Conservation (phyloP, 2,113 vertebrate genomes). For the Macrotis lagotis region DNA sequence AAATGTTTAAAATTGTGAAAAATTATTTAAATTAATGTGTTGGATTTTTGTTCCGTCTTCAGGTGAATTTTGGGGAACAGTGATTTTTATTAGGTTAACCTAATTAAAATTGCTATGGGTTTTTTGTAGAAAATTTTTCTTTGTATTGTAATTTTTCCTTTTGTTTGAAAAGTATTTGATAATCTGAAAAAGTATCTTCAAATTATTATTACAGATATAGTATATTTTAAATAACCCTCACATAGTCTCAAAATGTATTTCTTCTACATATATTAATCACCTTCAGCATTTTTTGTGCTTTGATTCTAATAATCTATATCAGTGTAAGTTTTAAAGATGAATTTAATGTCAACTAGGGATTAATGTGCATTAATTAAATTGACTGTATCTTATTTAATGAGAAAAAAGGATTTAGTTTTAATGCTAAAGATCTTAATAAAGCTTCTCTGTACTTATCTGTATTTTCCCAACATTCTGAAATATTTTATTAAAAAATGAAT, state of each 20-base stretch:
- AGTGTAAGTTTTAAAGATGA: slow-evolving; percentile 88
- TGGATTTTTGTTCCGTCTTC: slow-evolving; percentile 16
- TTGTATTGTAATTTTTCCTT: background rate
- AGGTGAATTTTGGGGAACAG: slow-evolving; percentile 21
- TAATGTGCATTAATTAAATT: slow-evolving; percentile 99
- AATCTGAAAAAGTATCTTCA: slow-evolving; percentile 27
- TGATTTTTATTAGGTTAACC: slow-evolving; percentile 6
- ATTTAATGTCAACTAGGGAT: slow-evolving; percentile 95
- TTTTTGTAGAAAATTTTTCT: slow-evolving; percentile 22
- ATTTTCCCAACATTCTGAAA: slow-evolving; percentile 91
- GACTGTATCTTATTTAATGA: slow-evolving; percentile 97
- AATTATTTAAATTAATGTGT: background rate
- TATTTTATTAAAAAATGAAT: slow-evolving; percentile 89
- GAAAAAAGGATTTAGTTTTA: slow-evolving; percentile 95
- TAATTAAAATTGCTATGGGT: slow-evolving; percentile 9
- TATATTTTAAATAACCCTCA: slow-evolving; percentile 42
- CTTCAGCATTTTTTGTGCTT: slow-evolving; percentile 68
- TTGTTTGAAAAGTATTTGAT: slow-evolving; percentile 16
- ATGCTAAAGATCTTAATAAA: slow-evolving; percentile 93
- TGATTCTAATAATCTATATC: slow-evolving; percentile 86
- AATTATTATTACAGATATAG: slow-evolving; percentile 37
- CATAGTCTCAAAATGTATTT: slow-evolving; percentile 62
- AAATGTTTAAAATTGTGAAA: slow-evolving; percentile 26
- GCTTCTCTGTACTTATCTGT: slow-evolving; percentile 91
- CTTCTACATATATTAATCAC: slow-evolving; percentile 75